Evolutionary conservation across 2,113 vertebrate species (phyloP), one percentile per base, ranked within the genome.

Genomic region (Xyrauchen texanus): DNA sequence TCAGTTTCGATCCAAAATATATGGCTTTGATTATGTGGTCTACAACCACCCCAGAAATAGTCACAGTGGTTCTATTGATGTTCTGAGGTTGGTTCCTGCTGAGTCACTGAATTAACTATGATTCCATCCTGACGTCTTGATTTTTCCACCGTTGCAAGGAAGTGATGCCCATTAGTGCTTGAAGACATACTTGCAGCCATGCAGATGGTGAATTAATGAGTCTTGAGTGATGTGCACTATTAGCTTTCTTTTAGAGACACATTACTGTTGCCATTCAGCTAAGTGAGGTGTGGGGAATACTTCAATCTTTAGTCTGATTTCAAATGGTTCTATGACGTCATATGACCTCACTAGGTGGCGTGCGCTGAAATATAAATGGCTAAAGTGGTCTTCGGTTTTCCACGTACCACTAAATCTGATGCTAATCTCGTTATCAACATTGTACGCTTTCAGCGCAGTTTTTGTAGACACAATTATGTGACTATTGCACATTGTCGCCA

Each of bases 21-120:
- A 63, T 51, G 45, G 57, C 66, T 58, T 62, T 80, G 68, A 63
- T 78, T 21, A 16, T 78, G 68, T 74, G 80, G 82, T 34, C 12
- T 66, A 65, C 68, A 64, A n/a, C 21, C 34, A 8, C 66, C 84
- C 81, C 10, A 16, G 21, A 63, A 78, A 82, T 75, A 68, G 80
- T 34, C 55, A 11, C 16, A 8, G 78, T 73, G 84, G 78, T 79
- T 67, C 12, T 21, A 12, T 76, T 77, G 76, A 80, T 66, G 62
- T 82, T 66, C 12, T 73, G 65, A 70, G 61, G 53, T 64, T 9
- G 53, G 34, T 9, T 79, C 49, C n/a, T 46, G 9, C 67, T 21
- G 67, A 64, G 68, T 78, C 69, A 52, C 11, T 61, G 61, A 0
- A 13, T 45, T 45, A 61, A 8, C 73, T 76, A 1, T 10, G 58